A percentile compares a stretch with the other conserved stretches of the same genome.
phyloP scores from a whole-genome alignment of 2,113 vertebrate species.

The Nicator chloris region DNA sequence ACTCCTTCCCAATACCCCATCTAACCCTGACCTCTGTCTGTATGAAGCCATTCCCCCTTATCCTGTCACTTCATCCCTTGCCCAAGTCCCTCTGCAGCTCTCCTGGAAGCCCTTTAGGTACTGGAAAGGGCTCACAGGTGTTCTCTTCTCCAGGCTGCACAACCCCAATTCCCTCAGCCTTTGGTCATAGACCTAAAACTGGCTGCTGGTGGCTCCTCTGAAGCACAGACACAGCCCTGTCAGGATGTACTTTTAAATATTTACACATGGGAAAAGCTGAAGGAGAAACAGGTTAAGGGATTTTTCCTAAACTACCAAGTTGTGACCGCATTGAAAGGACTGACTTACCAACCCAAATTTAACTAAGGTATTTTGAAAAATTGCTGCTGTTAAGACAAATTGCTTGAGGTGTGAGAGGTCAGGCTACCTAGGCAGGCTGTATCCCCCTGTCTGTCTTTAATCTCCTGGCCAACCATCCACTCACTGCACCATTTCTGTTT shows the following conservation, averaged over 20 bases:
- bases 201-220: not conserved
- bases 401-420: not conserved
- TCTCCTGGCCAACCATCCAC: not conserved
- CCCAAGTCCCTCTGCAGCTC: not conserved
- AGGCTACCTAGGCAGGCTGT: not conserved
- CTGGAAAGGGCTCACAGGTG: not conserved
- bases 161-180: not conserved
- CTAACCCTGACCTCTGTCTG: not conserved
- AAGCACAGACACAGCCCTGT: rapidly evolving
- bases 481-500: not conserved
- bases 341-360: not conserved
- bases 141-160: not conserved
- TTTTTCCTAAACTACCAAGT: not conserved
- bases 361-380: not conserved
- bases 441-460: not conserved
- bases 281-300: not conserved
- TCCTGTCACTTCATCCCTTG: no score
- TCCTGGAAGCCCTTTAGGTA: not conserved
- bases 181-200: not conserved
- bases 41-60: not conserved
- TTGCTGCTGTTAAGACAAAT: not conserved
- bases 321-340: not conserved
- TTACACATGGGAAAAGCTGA: not conserved
- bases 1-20: not conserved
- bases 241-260: not conserved